Percentiles rank a stretch among this genome's conserved stretches.
These are phyloP conservation scores for Phyllopteryx taeniolatus DNA, from an alignment of 2,113 vertebrate species.

Conservation along the genomic window DNA sequence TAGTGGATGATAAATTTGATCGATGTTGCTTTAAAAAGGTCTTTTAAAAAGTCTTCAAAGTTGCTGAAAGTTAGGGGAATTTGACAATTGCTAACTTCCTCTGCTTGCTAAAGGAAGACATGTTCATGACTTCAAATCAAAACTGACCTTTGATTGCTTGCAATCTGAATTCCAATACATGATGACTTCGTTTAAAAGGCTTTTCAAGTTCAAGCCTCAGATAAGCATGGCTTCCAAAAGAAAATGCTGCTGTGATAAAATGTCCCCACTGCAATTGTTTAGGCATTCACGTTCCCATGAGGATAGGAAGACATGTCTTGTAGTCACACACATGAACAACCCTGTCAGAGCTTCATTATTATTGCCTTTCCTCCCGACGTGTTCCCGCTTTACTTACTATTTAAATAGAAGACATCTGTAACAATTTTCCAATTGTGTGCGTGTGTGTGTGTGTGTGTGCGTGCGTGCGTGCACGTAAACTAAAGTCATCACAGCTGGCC, in stretches of 20 bases:
- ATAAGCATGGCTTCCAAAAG: background rate
- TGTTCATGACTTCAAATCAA: background rate
- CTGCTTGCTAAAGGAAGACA: conserved; percentile 12
- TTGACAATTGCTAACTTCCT: background rate
- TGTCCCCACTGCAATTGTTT: background rate
- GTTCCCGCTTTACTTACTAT: background rate
- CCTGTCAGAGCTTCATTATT: background rate
- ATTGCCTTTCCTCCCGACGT: background rate
- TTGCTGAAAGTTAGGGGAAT: background rate
- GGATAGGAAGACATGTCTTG: background rate
- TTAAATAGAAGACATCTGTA: background rate
- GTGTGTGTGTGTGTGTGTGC: background rate
- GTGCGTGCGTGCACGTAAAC: background rate
- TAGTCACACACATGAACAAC: background rate
- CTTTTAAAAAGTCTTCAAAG: background rate
- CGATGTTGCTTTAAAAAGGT: background rate
- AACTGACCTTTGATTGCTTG: background rate
- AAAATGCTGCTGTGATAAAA: background rate
- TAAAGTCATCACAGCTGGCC: conserved; percentile 40
- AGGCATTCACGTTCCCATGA: background rate
- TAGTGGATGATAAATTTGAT: background rate
- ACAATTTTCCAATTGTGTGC: background rate
- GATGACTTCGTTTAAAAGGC: too few species aligned
- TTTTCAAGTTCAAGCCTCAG: background rate
- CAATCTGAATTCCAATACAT: background rate